These are phyloP conservation scores for Chironomus tepperi DNA, from an alignment of 1,140 invertebrate species.

Conservation along the genomic window DNA sequence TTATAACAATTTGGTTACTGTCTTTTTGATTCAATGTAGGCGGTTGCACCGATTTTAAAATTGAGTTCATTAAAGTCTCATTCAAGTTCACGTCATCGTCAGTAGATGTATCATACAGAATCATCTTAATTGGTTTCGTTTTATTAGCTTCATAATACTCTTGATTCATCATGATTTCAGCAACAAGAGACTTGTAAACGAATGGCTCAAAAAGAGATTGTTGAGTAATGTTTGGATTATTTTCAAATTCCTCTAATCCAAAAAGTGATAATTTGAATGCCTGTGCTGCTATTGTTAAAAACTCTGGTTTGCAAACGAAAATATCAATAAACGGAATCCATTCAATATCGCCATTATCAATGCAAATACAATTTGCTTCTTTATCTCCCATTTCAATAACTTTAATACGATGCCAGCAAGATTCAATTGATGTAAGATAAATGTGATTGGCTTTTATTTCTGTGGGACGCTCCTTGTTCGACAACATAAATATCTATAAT, in stretches of 20 bases:
- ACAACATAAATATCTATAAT: neutral
- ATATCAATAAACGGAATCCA: slow-evolving; percentile 30
- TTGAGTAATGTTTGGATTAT: slow-evolving; percentile 33
- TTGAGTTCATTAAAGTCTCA: slow-evolving; percentile 32
- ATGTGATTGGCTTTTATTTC: slow-evolving; percentile 28
- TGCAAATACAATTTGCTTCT: slow-evolving; percentile 31
- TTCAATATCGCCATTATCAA: slow-evolving; percentile 37
- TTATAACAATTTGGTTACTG: slow-evolving; percentile 29
- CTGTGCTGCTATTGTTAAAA: slow-evolving; percentile 34
- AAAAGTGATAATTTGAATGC: slow-evolving; percentile 36
- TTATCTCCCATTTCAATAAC: slow-evolving; percentile 31
- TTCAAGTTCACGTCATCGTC: slow-evolving; percentile 37
- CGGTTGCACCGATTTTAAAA: slow-evolving; percentile 31
- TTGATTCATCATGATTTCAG: slow-evolving; percentile 33
- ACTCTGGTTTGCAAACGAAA: slow-evolving; percentile 31
- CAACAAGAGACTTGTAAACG: slow-evolving; percentile 33
- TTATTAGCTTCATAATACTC: slow-evolving; percentile 29
- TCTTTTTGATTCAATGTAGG: slow-evolving; percentile 30
- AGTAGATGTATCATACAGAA: slow-evolving; percentile 37
- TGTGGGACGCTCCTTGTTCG: slow-evolving; percentile 26
- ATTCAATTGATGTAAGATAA: slow-evolving; percentile 33
- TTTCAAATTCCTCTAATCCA: slow-evolving; percentile 38
- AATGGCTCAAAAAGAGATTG: slow-evolving; percentile 30
- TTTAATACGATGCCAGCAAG: slow-evolving; percentile 37
- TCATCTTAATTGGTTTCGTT: slow-evolving; percentile 32